Base-by-base conservation (phyloP, 1,140 invertebrate species). In the Atopsyche davidsoni region DNA sequence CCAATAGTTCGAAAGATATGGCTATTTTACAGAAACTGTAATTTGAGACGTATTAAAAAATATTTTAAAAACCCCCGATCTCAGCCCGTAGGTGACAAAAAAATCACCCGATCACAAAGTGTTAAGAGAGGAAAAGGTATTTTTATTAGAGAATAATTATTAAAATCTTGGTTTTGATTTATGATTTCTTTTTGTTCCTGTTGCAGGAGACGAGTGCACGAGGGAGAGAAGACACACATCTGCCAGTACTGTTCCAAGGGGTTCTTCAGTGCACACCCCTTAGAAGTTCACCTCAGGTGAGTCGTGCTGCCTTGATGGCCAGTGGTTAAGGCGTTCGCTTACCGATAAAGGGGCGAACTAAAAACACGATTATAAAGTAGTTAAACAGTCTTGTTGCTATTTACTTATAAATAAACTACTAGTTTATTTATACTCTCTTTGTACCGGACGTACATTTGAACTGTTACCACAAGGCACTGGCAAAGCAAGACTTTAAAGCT, bases 241-340 rank as follows among this genome's bases (percentile, higher is more conserved):
- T 57, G 55, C 22, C 41, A 53, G 14, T 48, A 50, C 23, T 57
- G 55, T 24, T 50, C 51, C 13, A 57, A 53, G 36, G 51, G 14
- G 36, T 57, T 57, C 32, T 53, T 53, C 32, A 51, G 43, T 16
- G 14, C 18, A 4, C 34, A 51, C 25, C 34, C 42, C 13, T 31
- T 55, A 24, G 42, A 32, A n/a, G 32, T 34, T 14, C 53, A 55
- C 43, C 32, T 55, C 9, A 39, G 21, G 53, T 55, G 36, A 22
- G 35, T 36, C n/a, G n/a, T n/a, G n/a, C n/a, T n/a, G n/a, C n/a
- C n/a, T n/a, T n/a, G n/a, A n/a, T n/a, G n/a, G n/a, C n/a, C n/a
- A n/a, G n/a, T n/a, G n/a, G n/a, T n/a, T n/a, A n/a, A n/a, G n/a
- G n/a, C n/a, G n/a, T n/a, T n/a, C n/a, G n/a, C n/a, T n/a, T n/a